Percentiles rank a stretch among this genome's conserved stretches.
Evolutionary conservation across 2,113 vertebrate genomes (phyloP).

Genomic region (Ranitomeya variabilis): DNA sequence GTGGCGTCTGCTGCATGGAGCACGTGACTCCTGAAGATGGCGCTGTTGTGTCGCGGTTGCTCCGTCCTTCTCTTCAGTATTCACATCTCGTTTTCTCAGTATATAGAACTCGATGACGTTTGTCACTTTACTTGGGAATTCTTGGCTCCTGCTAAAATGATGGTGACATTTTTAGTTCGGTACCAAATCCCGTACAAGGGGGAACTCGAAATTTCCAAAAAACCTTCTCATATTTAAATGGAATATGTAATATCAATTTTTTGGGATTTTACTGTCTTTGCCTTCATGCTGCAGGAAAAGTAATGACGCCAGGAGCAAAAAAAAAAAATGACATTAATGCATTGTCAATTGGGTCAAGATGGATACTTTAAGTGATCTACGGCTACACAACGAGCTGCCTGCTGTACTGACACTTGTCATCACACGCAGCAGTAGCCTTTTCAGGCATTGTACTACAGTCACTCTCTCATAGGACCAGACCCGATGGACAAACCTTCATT

Average conservation of each 20-base stretch:
- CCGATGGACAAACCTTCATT: no score
- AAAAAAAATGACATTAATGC: no score
- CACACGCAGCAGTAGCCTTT: no score
- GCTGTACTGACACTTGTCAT: no score
- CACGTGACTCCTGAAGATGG: constrained; percentile 9
- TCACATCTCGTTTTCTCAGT: neutral
- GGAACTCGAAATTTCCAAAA: neutral
- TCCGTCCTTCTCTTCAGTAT: neutral
- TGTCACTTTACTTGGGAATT: neutral
- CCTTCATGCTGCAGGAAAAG: neutral
- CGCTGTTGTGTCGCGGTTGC: neutral
- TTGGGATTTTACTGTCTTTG: neutral
- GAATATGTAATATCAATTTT: neutral
- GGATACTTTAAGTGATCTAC: no score
- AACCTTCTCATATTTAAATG: neutral
- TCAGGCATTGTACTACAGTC: no score
- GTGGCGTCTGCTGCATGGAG: neutral
- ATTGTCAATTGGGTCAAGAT: no score
- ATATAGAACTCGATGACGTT: neutral
- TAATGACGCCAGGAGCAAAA: no score
- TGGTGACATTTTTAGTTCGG: neutral
- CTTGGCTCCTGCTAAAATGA: neutral
- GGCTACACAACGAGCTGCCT: no score
- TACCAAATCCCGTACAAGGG: neutral
- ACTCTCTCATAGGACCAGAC: no score